A percentile compares a stretch with the other conserved stretches of the same genome.
Conservation (phyloP, 2,113 vertebrate species). For the Malurus elegans region DNA sequence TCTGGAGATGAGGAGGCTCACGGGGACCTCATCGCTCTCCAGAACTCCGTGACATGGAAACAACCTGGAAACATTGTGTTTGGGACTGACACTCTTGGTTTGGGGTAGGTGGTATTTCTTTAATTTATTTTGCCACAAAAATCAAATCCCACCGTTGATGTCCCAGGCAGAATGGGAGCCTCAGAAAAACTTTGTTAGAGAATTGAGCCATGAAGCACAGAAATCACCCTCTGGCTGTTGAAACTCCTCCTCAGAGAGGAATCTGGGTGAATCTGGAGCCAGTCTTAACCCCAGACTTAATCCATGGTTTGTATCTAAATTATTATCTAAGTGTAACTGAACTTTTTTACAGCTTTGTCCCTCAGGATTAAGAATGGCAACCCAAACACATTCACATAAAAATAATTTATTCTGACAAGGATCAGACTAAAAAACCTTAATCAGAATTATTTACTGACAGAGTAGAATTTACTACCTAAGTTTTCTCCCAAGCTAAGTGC, state of each 20-base stretch:
- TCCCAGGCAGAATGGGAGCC: rapidly evolving
- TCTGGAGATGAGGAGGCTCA: background rate
- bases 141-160: background rate
- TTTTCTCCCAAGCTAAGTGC: no score
- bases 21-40: background rate
- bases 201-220: background rate
- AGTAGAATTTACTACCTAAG: no score
- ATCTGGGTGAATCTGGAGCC: background rate
- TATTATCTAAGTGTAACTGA: rapidly evolving
- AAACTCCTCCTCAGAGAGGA: background rate
- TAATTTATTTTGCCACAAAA: background rate
- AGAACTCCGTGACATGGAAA: background rate
- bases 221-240: background rate
- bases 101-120: background rate
- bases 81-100: rapidly evolving
- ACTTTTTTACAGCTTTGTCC: background rate
- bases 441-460: background rate
- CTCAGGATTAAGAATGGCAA: background rate
- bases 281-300: background rate
- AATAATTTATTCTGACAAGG: no score
- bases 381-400: background rate
- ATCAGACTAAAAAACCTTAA: background rate
- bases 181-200: background rate
- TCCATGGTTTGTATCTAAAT: background rate
- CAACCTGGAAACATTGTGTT: background rate